These are phyloP conservation scores for Octopus bimaculoides DNA, from an alignment of 1,140 invertebrate species.

Conservation along the genomic window DNA sequence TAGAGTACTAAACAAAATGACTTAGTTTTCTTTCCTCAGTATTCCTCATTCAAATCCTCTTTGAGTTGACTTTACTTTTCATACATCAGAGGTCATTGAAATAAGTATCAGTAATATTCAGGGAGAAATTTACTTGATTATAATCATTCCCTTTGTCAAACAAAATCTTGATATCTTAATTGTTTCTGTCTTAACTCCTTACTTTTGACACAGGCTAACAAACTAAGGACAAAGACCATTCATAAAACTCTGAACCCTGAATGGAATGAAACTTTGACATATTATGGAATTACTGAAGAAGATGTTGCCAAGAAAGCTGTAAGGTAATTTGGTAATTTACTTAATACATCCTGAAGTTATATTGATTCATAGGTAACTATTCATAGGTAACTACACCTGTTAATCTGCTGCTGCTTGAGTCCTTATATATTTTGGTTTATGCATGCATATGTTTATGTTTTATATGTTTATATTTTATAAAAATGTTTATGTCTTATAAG, in stretches of 20 bases:
- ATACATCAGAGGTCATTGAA: too few species aligned
- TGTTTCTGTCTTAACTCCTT: constrained; percentile 3
- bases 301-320: constrained; percentile 73
- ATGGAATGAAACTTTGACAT: constrained; percentile 89
- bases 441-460: neutral
- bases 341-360: neutral
- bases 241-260: constrained; percentile 90
- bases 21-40: too few species aligned
- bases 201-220: constrained; percentile 62
- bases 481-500: neutral
- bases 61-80: too few species aligned
- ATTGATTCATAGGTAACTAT: too few species aligned
- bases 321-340: constrained; percentile 58
- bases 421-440: too few species aligned
- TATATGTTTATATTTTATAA: neutral
- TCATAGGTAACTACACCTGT: too few species aligned
- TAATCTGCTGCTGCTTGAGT: too few species aligned
- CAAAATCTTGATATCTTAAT: neutral
- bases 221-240: constrained; percentile 81
- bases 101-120: too few species aligned
- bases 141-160: too few species aligned
- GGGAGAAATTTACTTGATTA: too few species aligned
- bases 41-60: too few species aligned
- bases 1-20: too few species aligned
- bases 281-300: constrained; percentile 81